Evolutionary conservation across 2,113 vertebrate genomes (phyloP).

Genomic region (Cariama cristata): DNA sequence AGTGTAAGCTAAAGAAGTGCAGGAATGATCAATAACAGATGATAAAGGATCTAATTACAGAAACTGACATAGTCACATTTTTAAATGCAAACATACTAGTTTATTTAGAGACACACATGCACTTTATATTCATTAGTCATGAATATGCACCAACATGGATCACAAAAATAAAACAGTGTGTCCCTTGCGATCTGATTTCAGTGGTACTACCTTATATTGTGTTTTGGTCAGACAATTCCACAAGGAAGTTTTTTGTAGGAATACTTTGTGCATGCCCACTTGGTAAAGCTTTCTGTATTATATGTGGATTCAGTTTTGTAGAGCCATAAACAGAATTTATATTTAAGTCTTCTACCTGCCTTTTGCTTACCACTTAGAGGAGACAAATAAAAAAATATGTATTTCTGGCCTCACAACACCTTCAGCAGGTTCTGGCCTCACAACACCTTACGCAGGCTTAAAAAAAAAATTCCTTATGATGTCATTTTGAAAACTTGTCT

Average conservation of each 20-base stretch:
- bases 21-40: constrained; percentile 38
- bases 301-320: not conserved
- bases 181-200: not conserved
- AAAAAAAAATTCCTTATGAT: not conserved
- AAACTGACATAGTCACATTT: constrained; percentile 30
- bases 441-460: not conserved
- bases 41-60: constrained; percentile 30
- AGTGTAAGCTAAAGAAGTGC: constrained; percentile 16
- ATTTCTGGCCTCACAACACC: not conserved
- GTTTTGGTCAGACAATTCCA: not conserved
- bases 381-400: not conserved
- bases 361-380: not conserved
- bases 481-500: not conserved
- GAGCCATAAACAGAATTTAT: not conserved
- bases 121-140: not conserved
- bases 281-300: not conserved
- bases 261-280: not conserved
- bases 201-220: not conserved
- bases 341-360: not conserved
- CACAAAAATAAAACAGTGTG: constrained; percentile 4
- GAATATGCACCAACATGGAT: not conserved
- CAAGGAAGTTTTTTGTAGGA: not conserved
- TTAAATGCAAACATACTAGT: constrained; percentile 6
- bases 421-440: not conserved
- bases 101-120: constrained; percentile 6